phyloP scores from a whole-genome alignment of 1,140 invertebrate species.

The Eriocheir sinensis region DNA sequence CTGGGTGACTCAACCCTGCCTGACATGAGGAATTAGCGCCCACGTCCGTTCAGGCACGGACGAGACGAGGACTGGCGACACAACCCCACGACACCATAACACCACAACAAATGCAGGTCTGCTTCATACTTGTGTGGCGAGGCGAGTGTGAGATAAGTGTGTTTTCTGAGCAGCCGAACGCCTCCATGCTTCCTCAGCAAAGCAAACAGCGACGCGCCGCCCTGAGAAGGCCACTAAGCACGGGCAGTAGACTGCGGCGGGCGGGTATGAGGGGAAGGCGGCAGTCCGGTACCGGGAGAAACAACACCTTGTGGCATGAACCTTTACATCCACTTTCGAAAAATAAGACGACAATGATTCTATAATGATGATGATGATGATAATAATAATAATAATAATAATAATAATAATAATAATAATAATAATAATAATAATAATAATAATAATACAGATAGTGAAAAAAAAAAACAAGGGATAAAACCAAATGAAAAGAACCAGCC shows the following conservation, averaged over 20 bases:
- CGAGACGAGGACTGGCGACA: background rate
- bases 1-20: background rate
- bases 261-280: background rate
- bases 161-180: background rate
- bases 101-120: background rate
- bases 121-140: background rate
- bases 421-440: background rate
- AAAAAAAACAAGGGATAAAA: background rate
- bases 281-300: background rate
- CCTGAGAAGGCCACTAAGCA: too few species aligned
- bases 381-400: slow-evolving; percentile 12
- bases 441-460: background rate
- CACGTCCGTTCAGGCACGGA: background rate
- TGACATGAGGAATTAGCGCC: too few species aligned
- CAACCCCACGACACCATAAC: background rate
- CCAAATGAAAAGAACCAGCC: background rate
- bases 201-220: too few species aligned
- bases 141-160: background rate
- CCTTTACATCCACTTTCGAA: background rate
- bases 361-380: background rate
- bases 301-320: background rate
- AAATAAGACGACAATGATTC: background rate
- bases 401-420: background rate
- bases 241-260: too few species aligned
- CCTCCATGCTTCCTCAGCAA: background rate